These are phyloP conservation scores for Ips nitidus DNA, from an alignment of 1,140 invertebrate genomes.

Conservation along the genomic window DNA sequence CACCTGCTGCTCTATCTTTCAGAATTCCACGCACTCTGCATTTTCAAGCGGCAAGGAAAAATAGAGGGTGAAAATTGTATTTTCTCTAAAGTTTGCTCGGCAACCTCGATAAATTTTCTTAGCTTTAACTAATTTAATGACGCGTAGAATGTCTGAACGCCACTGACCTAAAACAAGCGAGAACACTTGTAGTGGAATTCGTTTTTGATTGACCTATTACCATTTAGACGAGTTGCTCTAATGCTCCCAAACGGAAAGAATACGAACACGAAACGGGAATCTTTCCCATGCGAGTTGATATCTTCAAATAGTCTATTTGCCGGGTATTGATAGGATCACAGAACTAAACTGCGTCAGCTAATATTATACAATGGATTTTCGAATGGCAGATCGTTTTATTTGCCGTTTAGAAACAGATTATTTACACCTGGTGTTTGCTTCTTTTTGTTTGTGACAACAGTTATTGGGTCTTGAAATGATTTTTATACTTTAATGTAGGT, in stretches of 20 bases:
- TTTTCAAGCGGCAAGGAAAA: slow-evolving; percentile 12
- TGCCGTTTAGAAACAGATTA: neutral
- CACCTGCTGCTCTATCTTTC: slow-evolving; percentile 24
- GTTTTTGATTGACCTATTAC: slow-evolving; percentile 28
- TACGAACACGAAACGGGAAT: neutral
- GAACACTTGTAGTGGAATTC: slow-evolving; percentile 19
- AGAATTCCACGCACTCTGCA: slow-evolving; percentile 17
- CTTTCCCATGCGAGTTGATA: slow-evolving; percentile 7
- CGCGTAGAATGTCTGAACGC: neutral
- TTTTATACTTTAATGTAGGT: too few species aligned
- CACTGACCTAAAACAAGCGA: slow-evolving; percentile 14
- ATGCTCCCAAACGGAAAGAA: slow-evolving; percentile 9
- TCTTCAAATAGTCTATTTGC: neutral
- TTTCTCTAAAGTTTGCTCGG: neutral
- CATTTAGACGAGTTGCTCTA: slow-evolving; percentile 29
- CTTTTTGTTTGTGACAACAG: too few species aligned
- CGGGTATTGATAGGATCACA: neutral
- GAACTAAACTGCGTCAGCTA: neutral
- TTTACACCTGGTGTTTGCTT: too few species aligned
- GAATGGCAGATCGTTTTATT: neutral
- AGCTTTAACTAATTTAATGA: neutral
- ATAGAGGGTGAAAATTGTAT: neutral
- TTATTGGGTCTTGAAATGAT: too few species aligned
- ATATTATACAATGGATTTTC: neutral
- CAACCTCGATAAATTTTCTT: neutral